Percentiles rank a stretch among this genome's conserved stretches.
phyloP scores from a whole-genome alignment of 2,113 vertebrate species.

The Hassar affinis region DNA sequence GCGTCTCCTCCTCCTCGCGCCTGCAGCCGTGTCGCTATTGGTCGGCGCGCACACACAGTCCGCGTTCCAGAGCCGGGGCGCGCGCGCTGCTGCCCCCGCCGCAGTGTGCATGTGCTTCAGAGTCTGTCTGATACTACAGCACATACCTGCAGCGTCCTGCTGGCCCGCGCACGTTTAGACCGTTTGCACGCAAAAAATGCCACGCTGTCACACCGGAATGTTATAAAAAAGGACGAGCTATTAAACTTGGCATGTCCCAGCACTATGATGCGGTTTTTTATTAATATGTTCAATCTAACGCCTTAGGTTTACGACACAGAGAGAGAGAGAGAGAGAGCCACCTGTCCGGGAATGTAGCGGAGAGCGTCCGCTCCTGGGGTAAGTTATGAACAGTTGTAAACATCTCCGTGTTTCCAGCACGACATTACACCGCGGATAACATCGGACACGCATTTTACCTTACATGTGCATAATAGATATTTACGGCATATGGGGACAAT shows the following conservation, averaged over 20 bases:
- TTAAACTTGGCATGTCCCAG: slow-evolving; percentile 11
- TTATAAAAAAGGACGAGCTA: background rate
- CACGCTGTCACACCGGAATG: background rate
- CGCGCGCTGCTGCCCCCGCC: slow-evolving; percentile 9
- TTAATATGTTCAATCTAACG: background rate
- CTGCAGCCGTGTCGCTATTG: slow-evolving; percentile 27
- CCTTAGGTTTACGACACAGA: background rate
- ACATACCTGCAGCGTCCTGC: slow-evolving; percentile 13
- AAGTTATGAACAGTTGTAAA: slow-evolving; percentile 33
- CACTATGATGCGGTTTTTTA: slow-evolving; percentile 3
- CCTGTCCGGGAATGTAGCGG: slow-evolving; percentile 45
- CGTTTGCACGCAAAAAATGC: background rate
- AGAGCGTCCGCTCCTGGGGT: slow-evolving; percentile 35
- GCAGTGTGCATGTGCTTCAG: slow-evolving; percentile 14
- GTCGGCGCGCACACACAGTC: background rate
- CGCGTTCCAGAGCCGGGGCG: slow-evolving; percentile 1
- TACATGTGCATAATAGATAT: background rate
- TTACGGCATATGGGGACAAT: background rate
- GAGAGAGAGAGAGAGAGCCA: slow-evolving; percentile 19
- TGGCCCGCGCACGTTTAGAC: background rate
- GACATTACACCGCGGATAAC: background rate
- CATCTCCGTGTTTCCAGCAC: background rate
- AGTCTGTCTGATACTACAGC: background rate
- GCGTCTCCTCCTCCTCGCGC: slow-evolving; percentile 12
- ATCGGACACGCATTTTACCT: background rate